Conservation (phyloP, 2,888 invertebrate species). For the Catocala fraxini region DNA sequence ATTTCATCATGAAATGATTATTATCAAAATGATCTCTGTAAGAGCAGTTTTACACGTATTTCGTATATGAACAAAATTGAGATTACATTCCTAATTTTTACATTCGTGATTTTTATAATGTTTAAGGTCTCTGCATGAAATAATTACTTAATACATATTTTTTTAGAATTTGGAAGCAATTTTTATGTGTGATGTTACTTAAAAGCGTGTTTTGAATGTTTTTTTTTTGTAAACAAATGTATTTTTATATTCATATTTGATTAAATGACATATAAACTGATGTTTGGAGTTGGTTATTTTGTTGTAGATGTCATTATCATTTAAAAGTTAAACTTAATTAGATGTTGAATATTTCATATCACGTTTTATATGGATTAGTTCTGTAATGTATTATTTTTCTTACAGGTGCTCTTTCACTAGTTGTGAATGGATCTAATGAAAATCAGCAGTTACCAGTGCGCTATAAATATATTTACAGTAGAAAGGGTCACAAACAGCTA, state of each 20-base stretch:
- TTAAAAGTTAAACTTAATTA: conserved; percentile 10
- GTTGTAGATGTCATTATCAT: not conserved
- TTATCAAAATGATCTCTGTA: conserved; percentile 64
- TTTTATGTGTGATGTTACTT: conserved; percentile 63
- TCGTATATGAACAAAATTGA: conserved; percentile 60
- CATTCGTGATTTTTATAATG: conserved; percentile 45
- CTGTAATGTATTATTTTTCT: conserved; percentile 39
- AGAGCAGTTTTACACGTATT: conserved; percentile 53
- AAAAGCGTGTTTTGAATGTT: conserved; percentile 58
- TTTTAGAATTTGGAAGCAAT: conserved; percentile 40
- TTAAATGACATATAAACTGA: conserved; percentile 57
- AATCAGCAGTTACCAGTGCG: conserved; percentile 74
- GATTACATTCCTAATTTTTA: conserved; percentile 69
- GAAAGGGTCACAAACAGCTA: conserved; percentile 85
- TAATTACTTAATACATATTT: conserved; percentile 29
- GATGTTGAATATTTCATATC: too few species aligned
- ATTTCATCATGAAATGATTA: conserved; percentile 39
- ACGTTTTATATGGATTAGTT: not conserved
- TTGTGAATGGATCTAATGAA: conserved; percentile 77
- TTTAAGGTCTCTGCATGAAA: conserved; percentile 37
- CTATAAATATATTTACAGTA: conserved; percentile 85
- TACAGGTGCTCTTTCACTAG: conserved; percentile 83
- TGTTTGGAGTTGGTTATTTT: conserved; percentile 13
- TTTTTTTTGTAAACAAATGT: conserved; percentile 59
- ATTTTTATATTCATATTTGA: conserved; percentile 70